Percentiles rank a stretch among this genome's conserved stretches.
These are phyloP conservation scores for Tetramorium parvispinum DNA, from an alignment of 1,140 invertebrate species.

Conservation along the genomic window DNA sequence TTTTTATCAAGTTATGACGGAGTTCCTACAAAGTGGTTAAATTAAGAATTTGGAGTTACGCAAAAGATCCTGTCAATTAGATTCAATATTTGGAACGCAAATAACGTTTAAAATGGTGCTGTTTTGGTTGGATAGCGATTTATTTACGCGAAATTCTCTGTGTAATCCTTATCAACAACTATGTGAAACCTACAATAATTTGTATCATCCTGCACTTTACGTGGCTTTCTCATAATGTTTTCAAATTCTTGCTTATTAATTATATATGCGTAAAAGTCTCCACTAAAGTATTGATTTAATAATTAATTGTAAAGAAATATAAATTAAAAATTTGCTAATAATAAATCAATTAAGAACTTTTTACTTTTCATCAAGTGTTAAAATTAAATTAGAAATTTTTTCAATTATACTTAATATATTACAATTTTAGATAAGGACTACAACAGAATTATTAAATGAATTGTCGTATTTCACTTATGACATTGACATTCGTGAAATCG, in stretches of 20 bases:
- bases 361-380: background rate
- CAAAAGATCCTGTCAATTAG: no score
- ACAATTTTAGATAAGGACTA: background rate
- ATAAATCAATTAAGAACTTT: background rate
- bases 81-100: no score
- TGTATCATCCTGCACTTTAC: accelerated
- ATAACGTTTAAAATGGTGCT: no score
- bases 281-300: background rate
- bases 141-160: no score
- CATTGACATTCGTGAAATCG: background rate
- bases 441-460: background rate
- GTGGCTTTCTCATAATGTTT: background rate
- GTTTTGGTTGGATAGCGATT: no score
- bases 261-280: background rate
- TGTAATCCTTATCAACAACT: no score
- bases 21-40: no score
- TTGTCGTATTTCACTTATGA: background rate
- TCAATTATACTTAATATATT: background rate
- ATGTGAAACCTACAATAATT: no score
- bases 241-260: constrained; percentile 12
- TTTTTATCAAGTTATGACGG: no score
- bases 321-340: background rate
- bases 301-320: background rate
- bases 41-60: no score
- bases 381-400: background rate